Evolutionary conservation across 2,797 vertebrate species (phyloP).

Genomic region (Characodon lateralis): DNA sequence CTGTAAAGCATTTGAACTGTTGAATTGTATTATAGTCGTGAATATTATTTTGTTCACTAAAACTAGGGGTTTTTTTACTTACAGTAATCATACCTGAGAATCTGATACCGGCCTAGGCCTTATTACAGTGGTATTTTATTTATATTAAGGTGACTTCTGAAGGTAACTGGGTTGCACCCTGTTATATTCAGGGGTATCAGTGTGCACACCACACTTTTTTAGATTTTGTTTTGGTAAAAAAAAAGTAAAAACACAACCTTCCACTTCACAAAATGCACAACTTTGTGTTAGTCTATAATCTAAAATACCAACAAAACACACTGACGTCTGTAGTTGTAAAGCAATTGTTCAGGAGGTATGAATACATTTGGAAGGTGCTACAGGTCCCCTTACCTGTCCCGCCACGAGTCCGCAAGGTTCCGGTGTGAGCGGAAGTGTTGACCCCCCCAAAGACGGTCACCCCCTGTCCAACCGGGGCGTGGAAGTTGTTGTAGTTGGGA

Average conservation of each 20-base stretch:
- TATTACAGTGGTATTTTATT: too few species aligned
- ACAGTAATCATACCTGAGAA: not conserved
- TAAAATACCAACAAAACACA: not conserved
- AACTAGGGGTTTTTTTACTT: not conserved
- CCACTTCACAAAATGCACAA: not conserved
- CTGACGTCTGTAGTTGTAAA: not conserved
- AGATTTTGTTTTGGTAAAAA: not conserved
- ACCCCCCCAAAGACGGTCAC: constrained; percentile 93
- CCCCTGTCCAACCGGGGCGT: constrained; percentile 86
- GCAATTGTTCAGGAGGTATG: not conserved
- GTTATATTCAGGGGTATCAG: too few species aligned
- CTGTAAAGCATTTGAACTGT: too few species aligned
- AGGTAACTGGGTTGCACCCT: not conserved
- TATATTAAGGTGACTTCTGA: not conserved
- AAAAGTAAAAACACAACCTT: not conserved
- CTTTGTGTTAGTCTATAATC: not conserved
- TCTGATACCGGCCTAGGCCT: not conserved
- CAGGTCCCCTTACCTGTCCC: constrained; percentile 84
- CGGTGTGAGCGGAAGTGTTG: constrained; percentile 90
- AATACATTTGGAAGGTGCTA: not conserved
- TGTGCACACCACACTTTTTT: too few species aligned
- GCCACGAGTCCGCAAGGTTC: constrained; percentile 89
- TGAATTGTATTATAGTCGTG: too few species aligned
- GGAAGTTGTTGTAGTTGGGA: constrained; percentile 97
- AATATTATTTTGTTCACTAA: too few species aligned